A percentile compares a stretch with the other conserved stretches of the same genome.
phyloP scores from a whole-genome alignment of 2,797 vertebrate genomes.

The Chloroceryle inda region DNA sequence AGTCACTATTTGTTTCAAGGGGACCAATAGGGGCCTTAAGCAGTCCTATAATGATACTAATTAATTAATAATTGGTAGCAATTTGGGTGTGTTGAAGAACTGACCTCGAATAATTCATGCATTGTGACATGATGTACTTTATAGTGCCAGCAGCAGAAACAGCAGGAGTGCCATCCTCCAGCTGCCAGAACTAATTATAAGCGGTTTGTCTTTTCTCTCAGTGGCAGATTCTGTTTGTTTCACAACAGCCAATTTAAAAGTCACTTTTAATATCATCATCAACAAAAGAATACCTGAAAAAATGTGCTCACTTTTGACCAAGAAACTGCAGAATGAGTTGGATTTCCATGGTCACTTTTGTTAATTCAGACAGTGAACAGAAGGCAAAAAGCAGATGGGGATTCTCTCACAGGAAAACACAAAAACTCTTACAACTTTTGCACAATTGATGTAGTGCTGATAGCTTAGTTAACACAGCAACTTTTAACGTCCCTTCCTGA shows the following conservation, averaged over 20 bases:
- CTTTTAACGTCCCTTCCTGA: background rate
- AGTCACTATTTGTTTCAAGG: conserved; percentile 32
- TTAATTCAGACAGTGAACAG: background rate
- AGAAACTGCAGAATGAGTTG: background rate
- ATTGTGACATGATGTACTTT: conserved; percentile 62
- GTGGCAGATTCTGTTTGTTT: conserved; percentile 50
- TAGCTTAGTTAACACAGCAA: background rate
- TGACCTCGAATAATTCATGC: conserved; percentile 67
- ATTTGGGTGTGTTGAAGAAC: conserved; percentile 56
- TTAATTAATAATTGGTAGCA: conserved; percentile 73
- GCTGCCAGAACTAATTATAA: conserved; percentile 73
- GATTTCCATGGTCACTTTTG: conserved; percentile 26
- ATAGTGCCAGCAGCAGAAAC: conserved; percentile 70
- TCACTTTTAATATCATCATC: conserved; percentile 59
- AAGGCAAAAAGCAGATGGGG: conserved; percentile 29
- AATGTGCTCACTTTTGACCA: background rate
- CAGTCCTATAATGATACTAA: conserved; percentile 55
- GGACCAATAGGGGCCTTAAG: conserved; percentile 1
- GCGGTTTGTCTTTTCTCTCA: conserved; percentile 62
- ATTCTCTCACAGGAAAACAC: conserved; percentile 21
- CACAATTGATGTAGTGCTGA: background rate
- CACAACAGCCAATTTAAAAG: conserved; percentile 52
- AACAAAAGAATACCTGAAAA: conserved; percentile 46
- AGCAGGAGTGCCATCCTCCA: conserved; percentile 72
- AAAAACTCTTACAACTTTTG: background rate